Evolutionary conservation across 2,797 vertebrate genomes (phyloP).

Genomic region (Bovichtus diacanthus): DNA sequence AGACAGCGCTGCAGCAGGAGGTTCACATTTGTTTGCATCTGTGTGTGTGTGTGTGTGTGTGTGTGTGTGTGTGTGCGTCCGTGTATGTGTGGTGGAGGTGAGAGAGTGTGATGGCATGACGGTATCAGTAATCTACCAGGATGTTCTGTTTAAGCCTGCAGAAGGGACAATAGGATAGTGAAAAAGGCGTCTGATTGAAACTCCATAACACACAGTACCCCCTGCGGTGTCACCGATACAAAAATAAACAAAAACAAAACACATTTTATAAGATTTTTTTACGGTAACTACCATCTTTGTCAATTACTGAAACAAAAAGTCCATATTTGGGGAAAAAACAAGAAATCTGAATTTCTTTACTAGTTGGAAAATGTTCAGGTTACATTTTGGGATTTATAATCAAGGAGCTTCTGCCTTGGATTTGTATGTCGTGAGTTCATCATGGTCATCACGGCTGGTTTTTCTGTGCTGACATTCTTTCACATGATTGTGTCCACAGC

Average conservation of each 20-base stretch:
- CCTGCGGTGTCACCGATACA: background rate
- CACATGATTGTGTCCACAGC: conserved; percentile 47
- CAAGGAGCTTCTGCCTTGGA: background rate
- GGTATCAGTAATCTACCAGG: conserved; percentile 34
- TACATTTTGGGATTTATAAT: background rate
- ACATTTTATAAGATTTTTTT: background rate
- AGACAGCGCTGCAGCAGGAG: conserved; percentile 69
- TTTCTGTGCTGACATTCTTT: background rate
- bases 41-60: conserved; percentile 33
- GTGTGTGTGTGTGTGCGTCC: conserved; percentile 23
- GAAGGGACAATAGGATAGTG: background rate
- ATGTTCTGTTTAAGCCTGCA: conserved; percentile 39
- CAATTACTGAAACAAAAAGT: background rate
- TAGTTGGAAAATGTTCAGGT: too few species aligned
- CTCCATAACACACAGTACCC: background rate
- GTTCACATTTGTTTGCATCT: conserved; percentile 44
- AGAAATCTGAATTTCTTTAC: too few species aligned
- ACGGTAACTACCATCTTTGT: background rate
- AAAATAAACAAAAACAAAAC: background rate
- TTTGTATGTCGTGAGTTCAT: background rate
- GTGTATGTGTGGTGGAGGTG: conserved; percentile 20
- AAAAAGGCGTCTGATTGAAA: background rate
- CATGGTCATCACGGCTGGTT: background rate
- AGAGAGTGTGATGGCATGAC: conserved; percentile 42
- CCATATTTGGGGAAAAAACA: background rate